Evolutionary conservation across 2,113 vertebrate genomes (phyloP).

Genomic region (Myodes glareolus): DNA sequence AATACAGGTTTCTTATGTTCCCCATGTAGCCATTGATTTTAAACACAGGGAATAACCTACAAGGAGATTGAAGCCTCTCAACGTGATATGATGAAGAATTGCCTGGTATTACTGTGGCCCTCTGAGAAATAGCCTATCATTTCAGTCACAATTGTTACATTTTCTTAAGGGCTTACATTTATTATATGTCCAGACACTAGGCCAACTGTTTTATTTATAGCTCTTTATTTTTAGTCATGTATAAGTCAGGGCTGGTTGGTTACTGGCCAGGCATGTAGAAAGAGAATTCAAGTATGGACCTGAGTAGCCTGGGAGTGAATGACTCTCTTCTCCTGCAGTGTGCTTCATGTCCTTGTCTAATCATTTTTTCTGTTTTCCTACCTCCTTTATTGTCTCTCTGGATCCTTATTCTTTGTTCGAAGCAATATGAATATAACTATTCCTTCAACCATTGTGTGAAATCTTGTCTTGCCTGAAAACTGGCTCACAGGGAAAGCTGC

Average conservation of each 20-base stretch:
- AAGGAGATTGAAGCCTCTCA: background rate
- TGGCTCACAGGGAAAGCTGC: constrained; percentile 39
- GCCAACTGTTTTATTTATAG: constrained; percentile 68
- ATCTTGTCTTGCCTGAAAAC: constrained; percentile 28
- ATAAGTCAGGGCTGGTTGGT: constrained; percentile 57
- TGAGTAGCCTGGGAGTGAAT: background rate
- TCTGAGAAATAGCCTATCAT: constrained; percentile 43
- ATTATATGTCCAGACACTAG: constrained; percentile 28
- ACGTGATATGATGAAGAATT: background rate
- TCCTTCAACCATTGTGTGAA: constrained; percentile 29
- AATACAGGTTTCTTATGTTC: background rate
- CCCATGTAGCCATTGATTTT: constrained; percentile 7
- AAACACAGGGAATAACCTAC: background rate
- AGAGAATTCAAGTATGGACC: constrained; percentile 40
- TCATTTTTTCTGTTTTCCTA: background rate
- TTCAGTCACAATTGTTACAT: constrained; percentile 44
- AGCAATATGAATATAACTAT: constrained; percentile 36
- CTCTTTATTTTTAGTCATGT: constrained; percentile 58
- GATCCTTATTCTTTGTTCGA: constrained; percentile 47
- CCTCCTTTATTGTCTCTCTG: background rate
- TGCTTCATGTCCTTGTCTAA: constrained; percentile 23
- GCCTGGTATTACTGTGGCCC: background rate
- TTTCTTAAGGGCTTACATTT: constrained; percentile 53
- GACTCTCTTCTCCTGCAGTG: constrained; percentile 25
- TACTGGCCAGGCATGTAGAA: background rate